Percentiles rank a stretch among this genome's conserved stretches.
Evolutionary conservation across 1,140 invertebrate species (phyloP).

Genomic region (Calycopis cecrops): DNA sequence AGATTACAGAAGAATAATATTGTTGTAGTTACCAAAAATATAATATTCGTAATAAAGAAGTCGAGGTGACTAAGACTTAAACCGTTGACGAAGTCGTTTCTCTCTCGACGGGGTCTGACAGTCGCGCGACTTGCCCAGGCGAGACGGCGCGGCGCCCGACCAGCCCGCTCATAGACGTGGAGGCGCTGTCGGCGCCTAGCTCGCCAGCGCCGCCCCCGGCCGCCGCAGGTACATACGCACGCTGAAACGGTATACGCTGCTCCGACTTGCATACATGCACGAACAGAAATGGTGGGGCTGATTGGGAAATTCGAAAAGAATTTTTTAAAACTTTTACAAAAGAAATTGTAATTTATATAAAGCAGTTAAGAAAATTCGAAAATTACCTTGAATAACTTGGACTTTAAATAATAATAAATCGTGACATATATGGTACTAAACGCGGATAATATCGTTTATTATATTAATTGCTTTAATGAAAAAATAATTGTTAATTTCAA

Average conservation of each 20-base stretch:
- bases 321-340: neutral
- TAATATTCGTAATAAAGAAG: constrained; percentile 7
- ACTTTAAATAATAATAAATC: too few relatives aligned
- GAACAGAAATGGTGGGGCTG: constrained; percentile 7
- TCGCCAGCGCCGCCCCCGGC: constrained; percentile 73
- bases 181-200: constrained; percentile 81
- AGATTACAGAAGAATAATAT: constrained; percentile 9
- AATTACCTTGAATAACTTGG: too few relatives aligned
- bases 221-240: constrained; percentile 65
- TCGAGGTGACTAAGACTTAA: constrained; percentile 8
- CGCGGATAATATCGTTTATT: too few relatives aligned
- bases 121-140: constrained; percentile 70
- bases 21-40: constrained; percentile 10
- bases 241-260: constrained; percentile 59
- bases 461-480: too few relatives aligned
- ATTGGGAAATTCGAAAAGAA: too few relatives aligned
- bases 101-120: constrained; percentile 24
- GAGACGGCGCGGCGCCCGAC: constrained; percentile 78
- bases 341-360: neutral
- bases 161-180: constrained; percentile 86
- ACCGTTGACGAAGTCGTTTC: constrained; percentile 11
- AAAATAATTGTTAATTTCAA: too few relatives aligned
- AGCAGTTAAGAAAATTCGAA: too few relatives aligned
- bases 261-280: neutral
- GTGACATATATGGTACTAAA: too few relatives aligned